A percentile compares a stretch with the other conserved stretches of the same genome.
Conservation (phyloP, 2,113 vertebrate species). For the Trogon surrucura region DNA sequence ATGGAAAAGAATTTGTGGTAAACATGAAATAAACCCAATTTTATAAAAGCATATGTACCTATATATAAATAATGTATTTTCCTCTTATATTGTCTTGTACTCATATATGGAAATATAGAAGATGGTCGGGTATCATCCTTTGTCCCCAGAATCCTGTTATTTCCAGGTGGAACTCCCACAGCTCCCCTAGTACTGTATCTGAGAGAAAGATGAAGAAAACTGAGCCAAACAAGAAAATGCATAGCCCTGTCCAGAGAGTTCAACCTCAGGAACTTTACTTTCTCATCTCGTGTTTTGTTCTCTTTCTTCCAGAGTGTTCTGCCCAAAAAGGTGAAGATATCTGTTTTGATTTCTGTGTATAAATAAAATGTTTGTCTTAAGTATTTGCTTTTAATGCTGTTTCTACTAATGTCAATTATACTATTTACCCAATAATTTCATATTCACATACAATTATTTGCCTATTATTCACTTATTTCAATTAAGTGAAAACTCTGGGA, state of each 20-base stretch:
- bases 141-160: not conserved
- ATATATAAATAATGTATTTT: not conserved
- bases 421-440: not conserved
- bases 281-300: not conserved
- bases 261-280: not conserved
- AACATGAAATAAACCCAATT: not conserved
- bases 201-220: not conserved
- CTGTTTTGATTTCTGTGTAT: not conserved
- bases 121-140: not conserved
- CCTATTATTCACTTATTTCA: not conserved
- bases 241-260: not conserved
- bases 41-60: accelerated
- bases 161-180: not conserved
- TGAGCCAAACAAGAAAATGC: not conserved
- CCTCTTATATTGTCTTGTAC: not conserved
- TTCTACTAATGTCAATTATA: not conserved
- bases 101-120: not conserved
- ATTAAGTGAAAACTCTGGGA: not conserved
- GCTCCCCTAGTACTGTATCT: not conserved
- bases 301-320: not conserved
- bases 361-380: not conserved
- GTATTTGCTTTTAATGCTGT: not conserved
- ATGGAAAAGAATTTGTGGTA: not conserved
- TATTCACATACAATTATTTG: not conserved
- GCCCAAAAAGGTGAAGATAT: not conserved